These are phyloP conservation scores for Porites divaricata DNA, from an alignment of 92 coral and sea anemone genomes.

Conservation along the genomic window DNA sequence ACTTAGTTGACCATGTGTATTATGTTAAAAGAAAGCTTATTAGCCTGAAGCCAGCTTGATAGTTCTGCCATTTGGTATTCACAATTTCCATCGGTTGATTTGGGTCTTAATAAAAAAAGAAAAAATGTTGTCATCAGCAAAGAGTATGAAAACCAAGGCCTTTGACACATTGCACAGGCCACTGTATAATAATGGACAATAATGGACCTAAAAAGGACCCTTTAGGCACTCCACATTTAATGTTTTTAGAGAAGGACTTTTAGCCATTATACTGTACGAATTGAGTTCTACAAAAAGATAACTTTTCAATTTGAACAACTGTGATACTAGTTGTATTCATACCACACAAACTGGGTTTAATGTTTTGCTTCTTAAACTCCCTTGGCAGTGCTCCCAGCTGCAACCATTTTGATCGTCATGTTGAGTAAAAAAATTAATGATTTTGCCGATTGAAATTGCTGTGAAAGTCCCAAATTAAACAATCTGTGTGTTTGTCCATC, in stretches of 20 bases:
- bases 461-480: too few relatives aligned
- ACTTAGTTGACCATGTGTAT: too few relatives aligned
- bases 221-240: constrained; percentile 35
- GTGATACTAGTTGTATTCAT: neutral
- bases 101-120: constrained; percentile 5
- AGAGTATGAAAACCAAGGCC: constrained; percentile 5
- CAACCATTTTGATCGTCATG: too few relatives aligned
- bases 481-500: too few relatives aligned
- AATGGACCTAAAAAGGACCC: constrained; percentile 29
- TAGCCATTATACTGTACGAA: constrained; percentile 19
- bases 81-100: neutral
- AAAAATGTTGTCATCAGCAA: constrained; percentile 29
- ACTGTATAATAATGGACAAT: constrained; percentile 13
- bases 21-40: too few relatives aligned
- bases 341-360: too few relatives aligned
- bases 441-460: too few relatives aligned
- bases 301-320: constrained; percentile 19
- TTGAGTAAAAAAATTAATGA: too few relatives aligned
- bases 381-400: too few relatives aligned
- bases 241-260: neutral
- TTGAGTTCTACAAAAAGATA: constrained; percentile 19
- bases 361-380: too few relatives aligned
- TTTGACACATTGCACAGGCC: constrained; percentile 31
- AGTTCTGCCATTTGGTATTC: too few relatives aligned
- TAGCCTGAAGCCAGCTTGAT: neutral